Evolutionary conservation across 2,113 vertebrate genomes (phyloP), one percentile per base, ranked within the genome.

Genomic region (Vombatus ursinus): DNA sequence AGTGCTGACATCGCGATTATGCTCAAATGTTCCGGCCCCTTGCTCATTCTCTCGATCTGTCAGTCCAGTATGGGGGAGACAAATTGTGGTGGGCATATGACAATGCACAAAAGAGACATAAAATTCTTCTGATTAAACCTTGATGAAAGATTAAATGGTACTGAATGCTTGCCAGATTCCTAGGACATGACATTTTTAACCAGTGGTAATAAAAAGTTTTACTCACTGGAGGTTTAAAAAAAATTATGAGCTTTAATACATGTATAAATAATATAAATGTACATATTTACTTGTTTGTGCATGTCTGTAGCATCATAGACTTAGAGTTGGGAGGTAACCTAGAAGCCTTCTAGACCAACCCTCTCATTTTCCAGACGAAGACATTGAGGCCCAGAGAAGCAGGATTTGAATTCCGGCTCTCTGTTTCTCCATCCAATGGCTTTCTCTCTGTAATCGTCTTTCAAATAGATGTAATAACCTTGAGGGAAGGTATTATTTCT

Each of bases 71-170:
- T 48, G 92, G 93, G 57, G 98, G 93, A 98, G 98, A 97, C 96
- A 98, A 98, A 98, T 98, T 98, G 98, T 97, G 96, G 97, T 92
- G 94, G 98, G 96, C 98, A 97, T 92, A 96, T 98, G 98, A 98
- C 98, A 98, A 98, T 94, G 97, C 98, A 98, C 98, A 97, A 98
- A 99, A 98, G 97, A 99, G 98, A 98, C 98, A 98, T 97, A 98
- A 98, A 97, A 97, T 96, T 96, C 96, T 96, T 98, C 96, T 98
- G 97, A 99, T 99, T 98, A 99, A 98, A 98, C 95, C 97, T 97
- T 97, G 97, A 97, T 98, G 98, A 99, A 98, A 99, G 98, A 98
- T 98, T 98, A 98, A 98, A 98, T 94, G 52, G 95, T 96, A 97
- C 94, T 98, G 97, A 99, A 98, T 96, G 94, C 91, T 97, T 98